Evolutionary conservation across 2,113 vertebrate species (phyloP), one percentile per base, ranked within the genome.

Genomic region (Nerophis lumbriciformis): DNA sequence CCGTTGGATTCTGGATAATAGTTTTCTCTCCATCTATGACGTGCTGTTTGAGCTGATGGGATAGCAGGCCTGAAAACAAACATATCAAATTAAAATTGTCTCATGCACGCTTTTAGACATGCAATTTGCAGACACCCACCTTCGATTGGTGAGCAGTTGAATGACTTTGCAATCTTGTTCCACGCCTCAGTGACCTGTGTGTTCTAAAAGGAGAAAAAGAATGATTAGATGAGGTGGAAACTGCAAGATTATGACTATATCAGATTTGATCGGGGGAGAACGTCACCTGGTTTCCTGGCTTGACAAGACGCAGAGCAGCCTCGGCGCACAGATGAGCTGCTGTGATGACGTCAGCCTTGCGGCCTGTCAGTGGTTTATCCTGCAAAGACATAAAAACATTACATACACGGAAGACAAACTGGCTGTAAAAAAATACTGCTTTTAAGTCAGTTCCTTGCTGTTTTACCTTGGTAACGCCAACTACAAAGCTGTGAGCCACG

Each of bases 121-220:
- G 10, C 6, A 53, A 63, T 21, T 57, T 8, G 14, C 8, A 63
- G 0, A 38, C 65, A 75, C 92, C 81, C 60, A 98, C 97, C 97
- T 89, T 99, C 97, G 0, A 99, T 94, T 15, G 95, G 91, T 0
- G 92, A 92, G 89, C 97, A 99, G 80, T 98, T 98, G 83, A 99
- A 99, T 47, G 95, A 95, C 77, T 97, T 94, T 28, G 95, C 92
- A n/a, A 99, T 97, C 90, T 98, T 98, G 89, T 95, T 98, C 96
- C 96, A 98, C 48, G 95, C 94, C 59, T 98, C 94, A 47, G 97
- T 99, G 82, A 98, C 94, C 87, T 98, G 94, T 15, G 94, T 88
- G 86, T 99, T 99, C 97, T 99, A 67, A 6, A 39, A 2, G 49
- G 28, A 53, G 37, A 19, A 69, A 80, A 53, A 63, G 6, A 42